Conservation (phyloP, 2,113 vertebrate species). For the Myrmecophaga tridactyla region DNA sequence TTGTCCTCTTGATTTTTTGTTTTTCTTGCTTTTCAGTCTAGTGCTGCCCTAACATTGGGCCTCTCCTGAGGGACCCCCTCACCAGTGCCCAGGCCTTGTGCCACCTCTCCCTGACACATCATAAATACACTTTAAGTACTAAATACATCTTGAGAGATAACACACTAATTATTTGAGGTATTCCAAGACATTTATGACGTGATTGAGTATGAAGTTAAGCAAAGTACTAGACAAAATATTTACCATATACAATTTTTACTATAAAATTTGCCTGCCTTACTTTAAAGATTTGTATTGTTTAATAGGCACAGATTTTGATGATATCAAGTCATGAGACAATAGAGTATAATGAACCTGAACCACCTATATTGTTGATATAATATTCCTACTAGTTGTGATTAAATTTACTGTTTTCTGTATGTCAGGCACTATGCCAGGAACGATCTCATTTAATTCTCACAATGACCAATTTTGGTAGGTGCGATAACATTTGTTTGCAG, state of each 20-base stretch:
- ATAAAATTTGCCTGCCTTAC: neutral
- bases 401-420: neutral
- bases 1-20: neutral
- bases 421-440: neutral
- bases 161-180: neutral
- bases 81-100: neutral
- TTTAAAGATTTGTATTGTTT: neutral
- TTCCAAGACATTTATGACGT: neutral
- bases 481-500: neutral
- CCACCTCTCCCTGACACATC: neutral
- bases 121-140: neutral
- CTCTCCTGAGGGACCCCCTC: neutral
- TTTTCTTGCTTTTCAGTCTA: neutral
- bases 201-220: neutral
- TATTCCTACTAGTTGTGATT: neutral
- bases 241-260: neutral
- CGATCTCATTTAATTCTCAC: neutral
- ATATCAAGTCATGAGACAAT: neutral
- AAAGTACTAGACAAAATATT: neutral
- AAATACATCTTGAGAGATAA: neutral
- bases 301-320: neutral
- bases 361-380: neutral
- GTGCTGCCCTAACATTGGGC: neutral
- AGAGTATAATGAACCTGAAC: neutral
- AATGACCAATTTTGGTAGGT: neutral